Evolutionary conservation across 2,888 invertebrate species (phyloP).

Genomic region (Scelioninae gen. 1): DNA sequence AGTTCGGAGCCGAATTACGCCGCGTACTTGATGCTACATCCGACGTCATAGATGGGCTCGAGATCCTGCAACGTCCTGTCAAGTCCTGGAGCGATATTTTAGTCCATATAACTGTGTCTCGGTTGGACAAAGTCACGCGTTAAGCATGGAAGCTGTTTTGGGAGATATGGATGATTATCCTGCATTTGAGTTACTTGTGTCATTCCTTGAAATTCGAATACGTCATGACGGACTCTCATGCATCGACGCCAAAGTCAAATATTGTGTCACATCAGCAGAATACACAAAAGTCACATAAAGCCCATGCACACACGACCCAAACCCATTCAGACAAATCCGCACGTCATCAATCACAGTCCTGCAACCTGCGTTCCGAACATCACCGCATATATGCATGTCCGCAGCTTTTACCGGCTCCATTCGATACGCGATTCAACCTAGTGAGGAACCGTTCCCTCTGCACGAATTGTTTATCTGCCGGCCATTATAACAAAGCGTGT

Average conservation of each 20-base stretch:
- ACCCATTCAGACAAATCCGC: no score
- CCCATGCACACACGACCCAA: neutral
- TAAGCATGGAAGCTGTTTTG: neutral
- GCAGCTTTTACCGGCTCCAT: neutral
- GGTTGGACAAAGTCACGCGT: neutral
- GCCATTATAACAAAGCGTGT: neutral
- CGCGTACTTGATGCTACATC: neutral
- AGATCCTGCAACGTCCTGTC: neutral
- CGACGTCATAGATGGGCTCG: neutral
- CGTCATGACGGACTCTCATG: no score
- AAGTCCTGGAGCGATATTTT: neutral
- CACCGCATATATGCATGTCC: neutral
- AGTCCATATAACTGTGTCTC: constrained; percentile 1
- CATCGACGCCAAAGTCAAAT: no score
- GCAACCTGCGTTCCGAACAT: neutral
- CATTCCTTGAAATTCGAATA: neutral
- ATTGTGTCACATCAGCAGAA: neutral
- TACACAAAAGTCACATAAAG: neutral
- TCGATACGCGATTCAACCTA: neutral
- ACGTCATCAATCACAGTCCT: no score
- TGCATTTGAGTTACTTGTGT: neutral
- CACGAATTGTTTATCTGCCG: constrained; percentile 9
- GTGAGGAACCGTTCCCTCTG: constrained; percentile 1
- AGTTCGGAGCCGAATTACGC: neutral
- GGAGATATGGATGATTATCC: neutral